Evolutionary conservation across 2,113 vertebrate species (phyloP).

Genomic region (Tangachromis dhanisi): DNA sequence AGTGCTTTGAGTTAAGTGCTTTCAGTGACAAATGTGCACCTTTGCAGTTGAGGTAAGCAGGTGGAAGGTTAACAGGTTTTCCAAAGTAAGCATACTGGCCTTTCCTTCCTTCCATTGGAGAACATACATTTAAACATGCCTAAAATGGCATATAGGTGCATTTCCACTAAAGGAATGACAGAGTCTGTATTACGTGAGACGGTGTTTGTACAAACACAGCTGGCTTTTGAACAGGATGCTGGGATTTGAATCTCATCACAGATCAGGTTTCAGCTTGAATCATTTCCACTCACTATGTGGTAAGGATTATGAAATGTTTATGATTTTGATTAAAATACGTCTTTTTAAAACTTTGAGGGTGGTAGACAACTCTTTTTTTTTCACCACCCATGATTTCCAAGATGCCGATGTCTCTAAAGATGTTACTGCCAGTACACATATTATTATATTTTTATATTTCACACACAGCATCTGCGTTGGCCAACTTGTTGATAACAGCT

Average conservation of each 20-base stretch:
- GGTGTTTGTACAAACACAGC: neutral
- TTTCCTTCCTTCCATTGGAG: neutral
- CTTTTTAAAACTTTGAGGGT: neutral
- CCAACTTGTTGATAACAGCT: neutral
- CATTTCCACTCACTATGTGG: neutral
- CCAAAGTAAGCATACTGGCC: neutral
- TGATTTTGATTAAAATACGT: neutral
- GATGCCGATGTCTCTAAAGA: neutral
- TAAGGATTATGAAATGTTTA: neutral
- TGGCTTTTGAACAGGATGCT: neutral
- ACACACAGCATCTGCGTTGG: neutral
- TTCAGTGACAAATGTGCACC: neutral
- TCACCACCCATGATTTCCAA: neutral
- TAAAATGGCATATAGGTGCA: neutral
- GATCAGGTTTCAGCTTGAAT: neutral
- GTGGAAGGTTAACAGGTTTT: neutral
- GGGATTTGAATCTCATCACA: neutral
- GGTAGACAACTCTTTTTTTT: neutral
- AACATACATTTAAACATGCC: neutral
- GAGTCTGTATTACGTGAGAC: fast-evolving
- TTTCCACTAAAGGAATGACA: neutral
- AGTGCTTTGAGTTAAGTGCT: neutral
- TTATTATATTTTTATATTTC: neutral
- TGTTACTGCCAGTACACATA: neutral
- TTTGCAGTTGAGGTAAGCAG: neutral